Conservation (phyloP, 1,140 invertebrate genomes). For the Bombus soroeensis region DNA sequence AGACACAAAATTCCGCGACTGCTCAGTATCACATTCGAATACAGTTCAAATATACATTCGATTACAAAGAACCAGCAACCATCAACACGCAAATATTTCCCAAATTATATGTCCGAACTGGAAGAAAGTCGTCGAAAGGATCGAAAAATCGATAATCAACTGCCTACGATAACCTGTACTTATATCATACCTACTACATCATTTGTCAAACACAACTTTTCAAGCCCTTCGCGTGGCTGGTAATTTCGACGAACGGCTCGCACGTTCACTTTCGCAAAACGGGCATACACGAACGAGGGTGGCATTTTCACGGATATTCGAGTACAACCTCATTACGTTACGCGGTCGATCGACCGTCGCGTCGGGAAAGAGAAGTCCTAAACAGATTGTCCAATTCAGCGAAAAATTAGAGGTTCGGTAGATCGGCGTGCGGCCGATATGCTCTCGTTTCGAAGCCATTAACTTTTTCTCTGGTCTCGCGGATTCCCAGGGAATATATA, state of each 20-base stretch:
- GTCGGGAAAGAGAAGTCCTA: conserved; percentile 11
- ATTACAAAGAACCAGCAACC: too few species aligned
- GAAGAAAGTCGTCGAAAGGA: not conserved
- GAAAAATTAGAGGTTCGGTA: conserved; percentile 21
- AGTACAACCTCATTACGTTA: conserved; percentile 37
- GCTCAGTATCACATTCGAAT: too few species aligned
- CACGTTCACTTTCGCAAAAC: conserved; percentile 4
- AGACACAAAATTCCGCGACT: too few species aligned
- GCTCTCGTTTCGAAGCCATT: not conserved
- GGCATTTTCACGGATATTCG: conserved; percentile 26
- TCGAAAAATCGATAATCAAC: not conserved
- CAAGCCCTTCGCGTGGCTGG: not conserved
- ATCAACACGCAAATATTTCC: too few species aligned
- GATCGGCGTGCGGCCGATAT: not conserved
- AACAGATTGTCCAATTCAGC: conserved; percentile 31
- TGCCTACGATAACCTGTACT: too few species aligned
- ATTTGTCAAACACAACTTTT: not conserved
- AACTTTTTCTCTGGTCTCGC: not conserved
- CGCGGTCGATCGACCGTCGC: conserved; percentile 30
- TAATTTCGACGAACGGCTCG: not conserved
- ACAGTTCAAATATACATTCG: too few species aligned
- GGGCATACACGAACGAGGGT: not conserved
- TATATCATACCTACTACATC: too few species aligned
- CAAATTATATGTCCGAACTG: too few species aligned
- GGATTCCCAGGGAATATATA: not conserved